Conservation (phyloP, 2,113 vertebrate species). For the Pedionomus torquatus region DNA sequence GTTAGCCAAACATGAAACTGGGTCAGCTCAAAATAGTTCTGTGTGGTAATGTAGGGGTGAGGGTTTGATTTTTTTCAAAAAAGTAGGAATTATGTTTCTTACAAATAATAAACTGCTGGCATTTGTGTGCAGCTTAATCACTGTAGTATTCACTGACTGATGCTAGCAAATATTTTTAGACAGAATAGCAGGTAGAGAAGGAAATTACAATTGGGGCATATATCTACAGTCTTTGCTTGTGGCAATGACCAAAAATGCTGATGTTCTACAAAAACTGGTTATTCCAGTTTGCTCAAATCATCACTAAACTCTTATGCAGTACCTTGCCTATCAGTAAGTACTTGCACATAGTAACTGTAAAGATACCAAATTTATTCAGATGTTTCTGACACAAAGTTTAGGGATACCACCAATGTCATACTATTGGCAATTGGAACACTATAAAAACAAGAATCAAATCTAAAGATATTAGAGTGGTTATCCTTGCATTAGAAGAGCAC, state of each 20-base stretch:
- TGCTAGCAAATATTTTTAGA: neutral
- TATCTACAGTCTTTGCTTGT: neutral
- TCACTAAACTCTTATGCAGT: neutral
- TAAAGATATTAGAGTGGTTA: neutral
- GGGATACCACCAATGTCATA: neutral
- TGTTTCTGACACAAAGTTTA: neutral
- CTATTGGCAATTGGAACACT: neutral
- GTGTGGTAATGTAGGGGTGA: neutral
- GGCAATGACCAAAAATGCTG: neutral
- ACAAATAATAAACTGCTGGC: neutral
- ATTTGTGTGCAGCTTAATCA: neutral
- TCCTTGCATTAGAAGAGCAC: neutral
- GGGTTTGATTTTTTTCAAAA: neutral
- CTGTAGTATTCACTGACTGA: neutral
- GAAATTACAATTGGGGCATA: neutral
- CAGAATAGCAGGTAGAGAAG: neutral
- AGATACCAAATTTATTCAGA: neutral
- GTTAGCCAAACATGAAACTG: neutral
- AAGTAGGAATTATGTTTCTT: neutral
- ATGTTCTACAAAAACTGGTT: neutral
- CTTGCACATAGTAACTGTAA: neutral
- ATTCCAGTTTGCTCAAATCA: neutral
- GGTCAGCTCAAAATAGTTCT: conserved; percentile 29
- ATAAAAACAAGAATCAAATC: neutral
- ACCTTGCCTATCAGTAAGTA: neutral